Evolutionary conservation across 2,888 invertebrate species (phyloP).

Genomic region (Rugalucina vietnamica): DNA sequence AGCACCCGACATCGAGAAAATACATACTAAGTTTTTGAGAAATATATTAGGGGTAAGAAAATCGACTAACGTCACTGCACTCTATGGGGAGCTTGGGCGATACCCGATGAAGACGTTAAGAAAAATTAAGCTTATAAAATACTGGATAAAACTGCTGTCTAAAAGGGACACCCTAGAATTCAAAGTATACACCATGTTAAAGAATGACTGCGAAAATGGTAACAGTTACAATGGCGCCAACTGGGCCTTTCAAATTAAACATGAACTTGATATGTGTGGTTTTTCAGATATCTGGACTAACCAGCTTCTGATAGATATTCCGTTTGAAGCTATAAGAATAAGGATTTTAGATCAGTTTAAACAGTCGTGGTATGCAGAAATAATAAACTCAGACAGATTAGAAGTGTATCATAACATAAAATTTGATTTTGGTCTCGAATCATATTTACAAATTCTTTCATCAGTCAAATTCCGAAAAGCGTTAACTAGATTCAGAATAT

Average conservation of each 20-base stretch:
- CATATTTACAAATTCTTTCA: neutral
- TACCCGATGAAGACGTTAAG: neutral
- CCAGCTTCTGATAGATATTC: neutral
- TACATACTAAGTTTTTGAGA: slow-evolving; percentile 19
- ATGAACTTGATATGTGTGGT: neutral
- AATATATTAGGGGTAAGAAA: neutral
- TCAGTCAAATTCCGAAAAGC: neutral
- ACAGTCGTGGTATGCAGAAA: too few species aligned
- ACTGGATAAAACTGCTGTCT: neutral
- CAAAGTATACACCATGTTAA: neutral
- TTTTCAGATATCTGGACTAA: neutral
- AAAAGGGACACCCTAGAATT: neutral
- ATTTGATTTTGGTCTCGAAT: neutral
- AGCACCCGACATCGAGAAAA: neutral
- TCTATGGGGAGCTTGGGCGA: neutral
- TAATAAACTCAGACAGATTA: neutral
- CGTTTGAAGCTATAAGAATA: neutral
- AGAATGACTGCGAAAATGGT: neutral
- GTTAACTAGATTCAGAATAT: neutral
- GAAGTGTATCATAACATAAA: neutral
- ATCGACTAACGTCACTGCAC: neutral
- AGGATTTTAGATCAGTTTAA: neutral
- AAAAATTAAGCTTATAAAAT: neutral
- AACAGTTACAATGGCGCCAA: neutral
- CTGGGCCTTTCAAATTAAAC: neutral